Conservation (phyloP, 2,113 vertebrate species). For the Tragelaphus scriptus region DNA sequence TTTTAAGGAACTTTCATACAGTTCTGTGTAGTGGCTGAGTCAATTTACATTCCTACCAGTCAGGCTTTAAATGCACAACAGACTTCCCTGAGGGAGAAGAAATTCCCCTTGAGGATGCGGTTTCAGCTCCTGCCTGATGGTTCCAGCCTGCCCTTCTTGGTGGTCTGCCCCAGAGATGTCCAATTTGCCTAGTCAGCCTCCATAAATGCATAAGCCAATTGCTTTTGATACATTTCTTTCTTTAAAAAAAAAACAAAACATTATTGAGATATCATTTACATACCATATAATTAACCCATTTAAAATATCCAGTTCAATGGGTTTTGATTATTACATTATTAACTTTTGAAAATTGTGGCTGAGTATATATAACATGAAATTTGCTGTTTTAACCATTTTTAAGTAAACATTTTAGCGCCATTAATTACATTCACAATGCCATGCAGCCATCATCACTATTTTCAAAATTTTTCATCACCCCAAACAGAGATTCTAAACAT, state of each 20-base stretch:
- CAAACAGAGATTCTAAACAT: background rate
- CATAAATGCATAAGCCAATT: background rate
- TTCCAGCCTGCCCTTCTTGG: background rate
- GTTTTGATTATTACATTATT: background rate
- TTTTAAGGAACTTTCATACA: background rate
- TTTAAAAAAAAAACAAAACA: background rate
- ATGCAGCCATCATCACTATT: background rate
- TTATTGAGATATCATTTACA: background rate
- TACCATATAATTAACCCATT: background rate
- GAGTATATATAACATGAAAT: background rate
- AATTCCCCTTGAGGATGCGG: fast-evolving
- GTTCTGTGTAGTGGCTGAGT: background rate
- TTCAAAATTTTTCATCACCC: background rate
- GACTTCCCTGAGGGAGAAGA: background rate
- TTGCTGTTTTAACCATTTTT: background rate
- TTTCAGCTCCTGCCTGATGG: background rate
- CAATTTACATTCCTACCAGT: background rate
- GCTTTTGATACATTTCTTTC: background rate
- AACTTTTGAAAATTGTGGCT: background rate
- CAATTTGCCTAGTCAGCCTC: background rate
- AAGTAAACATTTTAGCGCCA: background rate
- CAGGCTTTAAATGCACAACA: background rate
- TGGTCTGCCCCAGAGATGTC: background rate
- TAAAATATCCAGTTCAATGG: background rate
- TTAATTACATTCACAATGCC: background rate